A percentile compares a stretch with the other conserved stretches of the same genome.
These are phyloP conservation scores for Clarias pachynema DNA, from an alignment of 2,797 vertebrate species.

Conservation along the genomic window DNA sequence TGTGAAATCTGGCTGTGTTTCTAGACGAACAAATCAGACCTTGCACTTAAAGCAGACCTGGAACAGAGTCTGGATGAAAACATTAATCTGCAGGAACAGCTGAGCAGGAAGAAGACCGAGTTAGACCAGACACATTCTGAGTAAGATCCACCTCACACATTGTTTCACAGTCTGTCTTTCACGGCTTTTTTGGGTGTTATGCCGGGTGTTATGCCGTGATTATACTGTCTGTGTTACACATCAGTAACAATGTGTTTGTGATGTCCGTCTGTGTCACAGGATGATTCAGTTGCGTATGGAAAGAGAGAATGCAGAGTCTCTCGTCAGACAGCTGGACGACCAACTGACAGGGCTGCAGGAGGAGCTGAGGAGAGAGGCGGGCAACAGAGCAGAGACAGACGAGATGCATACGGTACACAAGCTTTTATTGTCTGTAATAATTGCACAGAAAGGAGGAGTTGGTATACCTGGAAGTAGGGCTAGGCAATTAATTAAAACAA, in stretches of 20 bases:
- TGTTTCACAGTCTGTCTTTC: background rate
- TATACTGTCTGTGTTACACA: conserved; percentile 1
- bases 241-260: background rate
- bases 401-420: conserved; percentile 76
- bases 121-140: conserved; percentile 82
- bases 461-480: background rate
- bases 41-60: conserved; percentile 77
- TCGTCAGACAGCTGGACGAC: conserved; percentile 76
- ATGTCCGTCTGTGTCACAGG: conserved; percentile 65
- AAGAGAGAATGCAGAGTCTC: conserved; percentile 78
- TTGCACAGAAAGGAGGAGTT: background rate
- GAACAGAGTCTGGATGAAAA: conserved; percentile 83
- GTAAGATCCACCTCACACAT: conserved; percentile 70
- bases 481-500: no score
- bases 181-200: background rate
- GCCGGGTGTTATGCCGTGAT: background rate
- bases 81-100: conserved; percentile 75
- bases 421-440: background rate
- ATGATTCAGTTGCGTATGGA: conserved; percentile 81
- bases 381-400: conserved; percentile 60
- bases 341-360: conserved; percentile 81
- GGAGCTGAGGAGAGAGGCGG: conserved; percentile 75
- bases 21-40: conserved; percentile 68
- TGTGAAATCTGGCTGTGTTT: background rate
- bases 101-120: conserved; percentile 81